phyloP scores from a whole-genome alignment of 1,140 invertebrate genomes.

The Carcinoscorpius rotundicauda region DNA sequence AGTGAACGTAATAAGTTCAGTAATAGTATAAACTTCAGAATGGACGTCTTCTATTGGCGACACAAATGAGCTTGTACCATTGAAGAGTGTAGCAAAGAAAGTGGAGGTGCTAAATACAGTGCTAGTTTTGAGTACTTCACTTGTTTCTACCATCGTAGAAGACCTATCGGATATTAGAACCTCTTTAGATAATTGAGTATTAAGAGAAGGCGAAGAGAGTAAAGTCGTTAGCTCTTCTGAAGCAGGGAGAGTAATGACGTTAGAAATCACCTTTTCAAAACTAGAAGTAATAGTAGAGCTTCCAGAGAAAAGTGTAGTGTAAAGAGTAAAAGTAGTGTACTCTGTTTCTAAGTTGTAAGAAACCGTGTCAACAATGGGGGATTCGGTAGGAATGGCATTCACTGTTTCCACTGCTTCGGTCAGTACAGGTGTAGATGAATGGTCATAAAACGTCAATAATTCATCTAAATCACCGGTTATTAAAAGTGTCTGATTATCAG shows the following conservation, averaged over 20 bases:
- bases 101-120: slow-evolving; percentile 24
- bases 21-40: slow-evolving; percentile 22
- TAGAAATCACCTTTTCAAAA: slow-evolving; percentile 55
- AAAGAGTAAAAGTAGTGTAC: slow-evolving; percentile 47
- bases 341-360: slow-evolving; percentile 22
- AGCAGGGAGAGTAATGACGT: slow-evolving; percentile 21
- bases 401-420: slow-evolving; percentile 18
- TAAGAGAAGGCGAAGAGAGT: background rate
- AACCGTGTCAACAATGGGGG: slow-evolving; percentile 3
- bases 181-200: background rate
- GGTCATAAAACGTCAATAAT: slow-evolving; percentile 21
- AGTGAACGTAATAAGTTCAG: slow-evolving; percentile 20
- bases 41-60: slow-evolving; percentile 26
- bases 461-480: too few relatives aligned
- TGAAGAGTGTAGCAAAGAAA: slow-evolving; percentile 26
- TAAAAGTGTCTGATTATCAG: slow-evolving; percentile 4
- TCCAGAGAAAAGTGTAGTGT: slow-evolving; percentile 77
- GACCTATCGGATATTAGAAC: slow-evolving; percentile 6
- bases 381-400: background rate
- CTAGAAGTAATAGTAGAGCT: slow-evolving; percentile 62
- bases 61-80: slow-evolving; percentile 23
- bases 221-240: slow-evolving; percentile 5
- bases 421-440: slow-evolving; percentile 22
- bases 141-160: slow-evolving; percentile 17
- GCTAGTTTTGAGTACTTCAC: slow-evolving; percentile 17